phyloP scores from a whole-genome alignment of 1,140 invertebrate genomes.

The Hormaphis cornu region DNA sequence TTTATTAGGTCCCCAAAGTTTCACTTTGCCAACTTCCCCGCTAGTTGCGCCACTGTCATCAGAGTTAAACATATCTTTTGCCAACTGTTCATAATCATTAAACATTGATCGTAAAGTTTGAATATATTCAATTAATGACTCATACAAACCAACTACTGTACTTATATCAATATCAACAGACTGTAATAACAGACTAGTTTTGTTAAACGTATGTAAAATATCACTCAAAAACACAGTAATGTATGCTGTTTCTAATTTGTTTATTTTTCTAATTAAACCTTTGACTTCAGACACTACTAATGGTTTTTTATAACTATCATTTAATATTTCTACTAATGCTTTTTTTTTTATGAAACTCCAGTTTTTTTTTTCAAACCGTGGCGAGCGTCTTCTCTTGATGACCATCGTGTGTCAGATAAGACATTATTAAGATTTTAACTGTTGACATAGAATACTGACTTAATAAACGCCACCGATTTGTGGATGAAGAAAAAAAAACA shows the following conservation, averaged over 20 bases:
- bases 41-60: too few species aligned
- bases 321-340: neutral
- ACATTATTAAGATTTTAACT: neutral
- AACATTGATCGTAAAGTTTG: slow-evolving; percentile 8
- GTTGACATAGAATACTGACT: neutral
- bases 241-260: slow-evolving; percentile 7
- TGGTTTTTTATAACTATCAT: neutral
- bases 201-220: slow-evolving; percentile 12
- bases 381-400: neutral
- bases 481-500: neutral
- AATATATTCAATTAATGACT: neutral
- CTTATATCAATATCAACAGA: slow-evolving; percentile 15
- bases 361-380: slow-evolving; percentile 1
- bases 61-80: neutral
- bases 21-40: too few species aligned
- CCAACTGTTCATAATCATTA: slow-evolving; percentile 5
- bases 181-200: slow-evolving; percentile 12
- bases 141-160: slow-evolving; percentile 1
- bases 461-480: slow-evolving; percentile 8
- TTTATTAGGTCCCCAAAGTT: too few species aligned
- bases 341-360: neutral
- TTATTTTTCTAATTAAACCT: slow-evolving; percentile 7
- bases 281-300: neutral
- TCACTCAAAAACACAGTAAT: slow-evolving; percentile 9
- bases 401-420: neutral